Evolutionary conservation across 2,113 vertebrate species (phyloP), one percentile per base, ranked within the genome.

Genomic region (Erythrocebus patas): DNA sequence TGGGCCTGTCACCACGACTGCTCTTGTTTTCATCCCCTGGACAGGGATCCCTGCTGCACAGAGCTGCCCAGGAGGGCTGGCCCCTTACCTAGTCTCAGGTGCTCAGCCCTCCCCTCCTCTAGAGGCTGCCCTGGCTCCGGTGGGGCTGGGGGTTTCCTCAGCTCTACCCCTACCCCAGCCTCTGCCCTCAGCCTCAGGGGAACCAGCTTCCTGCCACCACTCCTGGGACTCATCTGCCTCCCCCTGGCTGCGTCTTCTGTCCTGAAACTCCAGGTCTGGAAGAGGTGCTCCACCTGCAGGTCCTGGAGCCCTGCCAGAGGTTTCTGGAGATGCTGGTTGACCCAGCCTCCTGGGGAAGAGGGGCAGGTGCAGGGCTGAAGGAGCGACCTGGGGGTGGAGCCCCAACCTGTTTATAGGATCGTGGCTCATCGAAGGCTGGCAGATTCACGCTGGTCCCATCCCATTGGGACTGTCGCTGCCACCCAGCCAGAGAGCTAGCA

Each of bases 311-410:
- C 35, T 66, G 89, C 91, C 95, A 95, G 92, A 48, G 17, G 45
- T 85, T 96, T 91, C 95, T 95, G 84, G 94, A 97, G 96, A 66
- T 91, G 96, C 96, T 88, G 87, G 79, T 78, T 96, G 90, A 64
- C 75, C 70, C 95, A 93, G 93, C 32, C 43, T 91, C 43, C 30
- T 50, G 48, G 45, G 55, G 89, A 88, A 92, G 68, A 96, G 10
- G 45, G 48, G 35, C 93, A 95, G 78, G 32, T 80, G 22, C 43
- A 73, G 35, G 40, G 52, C 75, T 52, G 90, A 91, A 89, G 70
- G 73, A 94, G 92, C 35, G 48, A 85, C 25, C 43, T 81, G 8
- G 86, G 96, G 98, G 98, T 92, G 98, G 96, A 75, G 97, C 84
- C 59, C 83, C 10, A 35, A 79, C 57, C 89, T 97, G 59, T 95